Conservation (phyloP, 2,888 invertebrate species). For the Tiliacea aurago region DNA sequence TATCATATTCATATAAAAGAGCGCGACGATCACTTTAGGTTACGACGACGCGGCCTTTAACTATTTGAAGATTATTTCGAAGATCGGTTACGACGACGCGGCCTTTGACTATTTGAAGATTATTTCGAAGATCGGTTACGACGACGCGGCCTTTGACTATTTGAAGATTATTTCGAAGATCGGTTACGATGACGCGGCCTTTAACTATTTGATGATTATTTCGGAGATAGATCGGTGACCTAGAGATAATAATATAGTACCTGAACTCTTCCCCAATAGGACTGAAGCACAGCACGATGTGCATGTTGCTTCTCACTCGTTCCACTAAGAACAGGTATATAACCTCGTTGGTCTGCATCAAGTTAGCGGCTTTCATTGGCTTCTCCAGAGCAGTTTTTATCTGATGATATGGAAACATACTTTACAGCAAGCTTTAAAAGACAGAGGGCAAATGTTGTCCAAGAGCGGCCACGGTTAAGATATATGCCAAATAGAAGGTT, state of each 20-base stretch:
- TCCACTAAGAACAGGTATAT: conserved; percentile 95
- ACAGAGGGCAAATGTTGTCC: too few relatives aligned
- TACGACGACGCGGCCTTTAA: not conserved
- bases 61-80: not conserved
- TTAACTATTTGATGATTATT: not conserved
- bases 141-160: not conserved
- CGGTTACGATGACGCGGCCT: too few relatives aligned
- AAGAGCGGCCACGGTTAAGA: not conserved
- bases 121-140: not conserved
- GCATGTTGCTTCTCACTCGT: conserved; percentile 94
- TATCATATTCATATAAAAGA: too few relatives aligned
- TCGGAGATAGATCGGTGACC: not conserved
- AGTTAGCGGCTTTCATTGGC: conserved; percentile 89
- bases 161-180: not conserved
- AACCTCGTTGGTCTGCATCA: conserved; percentile 92
- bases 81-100: too few relatives aligned
- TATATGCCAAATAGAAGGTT: too few relatives aligned
- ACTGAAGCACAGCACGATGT: conserved; percentile 96
- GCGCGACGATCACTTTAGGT: too few relatives aligned
- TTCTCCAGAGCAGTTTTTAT: conserved; percentile 91
- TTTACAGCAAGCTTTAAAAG: not conserved
- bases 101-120: not conserved
- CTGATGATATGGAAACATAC: conserved; percentile 74
- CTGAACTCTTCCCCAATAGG: conserved; percentile 96
- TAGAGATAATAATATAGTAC: conserved; percentile 48